Base-by-base conservation (phyloP, 2,113 vertebrate species). In the Chaetorhynchus papuensis region DNA sequence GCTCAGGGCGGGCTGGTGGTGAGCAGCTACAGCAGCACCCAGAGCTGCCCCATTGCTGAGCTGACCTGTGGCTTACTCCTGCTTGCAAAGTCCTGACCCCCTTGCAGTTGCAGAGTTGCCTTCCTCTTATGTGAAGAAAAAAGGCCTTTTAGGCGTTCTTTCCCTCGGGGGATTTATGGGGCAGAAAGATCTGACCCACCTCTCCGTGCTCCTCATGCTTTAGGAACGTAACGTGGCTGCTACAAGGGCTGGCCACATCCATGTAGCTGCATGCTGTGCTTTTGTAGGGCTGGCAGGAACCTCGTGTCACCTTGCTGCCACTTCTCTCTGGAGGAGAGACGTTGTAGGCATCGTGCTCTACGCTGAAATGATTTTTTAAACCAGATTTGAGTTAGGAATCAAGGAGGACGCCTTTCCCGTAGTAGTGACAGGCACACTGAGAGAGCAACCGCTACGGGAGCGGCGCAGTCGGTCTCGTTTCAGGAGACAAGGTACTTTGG, bases 221-320 rank as follows among this genome's bases (percentile, higher is more conserved):
- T 15, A 28, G 90, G 66, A 45, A 28, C 0, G 0, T n/a, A 13
- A 35, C 1, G 3, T 3, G 0, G 24, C 1, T 16, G 5, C 10
- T 14, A 0, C 6, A 3, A 66, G 53, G 53, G 12, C 39, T 35
- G 56, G 33, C 37, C 52, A 17, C 0, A 0, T 23, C 3, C 0
- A 0, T 27, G 7, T 3, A 47, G n/a, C 13, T 17, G 0, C 0
- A 3, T n/a, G 72, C 72, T 52, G 31, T 61, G 83, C 77, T 75
- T 49, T 33, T 26, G 60, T 31, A 13, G 82, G 56, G 33, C 18
- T 66, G 74, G 7, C 13, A n/a, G 53, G 59, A 81, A 3, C 95
- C 84, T 74, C 6, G 1, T 5, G 59, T 70, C 49, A 69, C 69
- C 57, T 31, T 17, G 12, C 61, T 19, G 86, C 72, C 31, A 2